Conservation (phyloP, 2,797 vertebrate genomes). For the Falco peregrinus region DNA sequence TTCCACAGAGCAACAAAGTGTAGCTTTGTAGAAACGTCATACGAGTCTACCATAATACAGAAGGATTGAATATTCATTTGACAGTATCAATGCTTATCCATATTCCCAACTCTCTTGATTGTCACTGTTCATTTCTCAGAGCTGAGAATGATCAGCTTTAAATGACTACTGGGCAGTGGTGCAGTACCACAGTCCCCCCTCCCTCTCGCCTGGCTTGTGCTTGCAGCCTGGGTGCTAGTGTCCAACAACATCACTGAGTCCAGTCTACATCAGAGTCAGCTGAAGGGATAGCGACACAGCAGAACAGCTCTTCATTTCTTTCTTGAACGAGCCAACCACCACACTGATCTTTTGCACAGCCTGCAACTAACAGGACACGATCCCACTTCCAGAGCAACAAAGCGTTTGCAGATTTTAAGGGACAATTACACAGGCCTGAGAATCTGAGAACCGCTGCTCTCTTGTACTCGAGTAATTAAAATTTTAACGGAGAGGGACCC, state of each 20-base stretch:
- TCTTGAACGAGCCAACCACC: neutral
- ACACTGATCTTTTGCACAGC: neutral
- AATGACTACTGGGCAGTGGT: fast-evolving
- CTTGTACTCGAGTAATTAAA: neutral
- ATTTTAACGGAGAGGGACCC: neutral
- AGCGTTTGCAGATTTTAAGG: neutral
- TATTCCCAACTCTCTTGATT: neutral
- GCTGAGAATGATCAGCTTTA: neutral
- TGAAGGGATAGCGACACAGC: neutral
- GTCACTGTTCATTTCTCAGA: neutral
- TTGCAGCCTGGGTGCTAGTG: neutral
- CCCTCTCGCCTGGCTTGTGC: neutral
- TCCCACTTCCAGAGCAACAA: neutral
- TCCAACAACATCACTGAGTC: fast-evolving
- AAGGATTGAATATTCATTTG: neutral
- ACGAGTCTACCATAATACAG: neutral
- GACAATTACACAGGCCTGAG: neutral
- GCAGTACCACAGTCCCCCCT: neutral
- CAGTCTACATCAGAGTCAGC: neutral
- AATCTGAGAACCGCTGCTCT: neutral
- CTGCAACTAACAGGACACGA: neutral
- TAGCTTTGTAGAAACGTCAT: neutral
- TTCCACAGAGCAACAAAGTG: neutral
- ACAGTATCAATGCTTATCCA: neutral
- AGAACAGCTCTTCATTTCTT: neutral